Conservation (phyloP, 2,797 vertebrate genomes). For the Gobio occitaniae region DNA sequence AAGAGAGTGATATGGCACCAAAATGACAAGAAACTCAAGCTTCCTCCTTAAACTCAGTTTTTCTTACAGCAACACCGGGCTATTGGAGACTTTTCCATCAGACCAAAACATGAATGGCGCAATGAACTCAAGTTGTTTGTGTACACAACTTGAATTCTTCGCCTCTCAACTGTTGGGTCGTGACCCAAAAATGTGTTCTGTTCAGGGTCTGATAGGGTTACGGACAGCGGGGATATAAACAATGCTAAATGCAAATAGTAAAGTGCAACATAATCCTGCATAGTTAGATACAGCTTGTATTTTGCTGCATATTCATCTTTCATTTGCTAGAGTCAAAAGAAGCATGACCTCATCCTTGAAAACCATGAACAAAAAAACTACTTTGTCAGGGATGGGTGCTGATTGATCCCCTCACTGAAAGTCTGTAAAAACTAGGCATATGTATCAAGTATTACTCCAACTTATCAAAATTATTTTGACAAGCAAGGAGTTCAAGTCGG, state of each 20-base stretch:
- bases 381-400: neutral
- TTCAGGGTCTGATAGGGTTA: neutral
- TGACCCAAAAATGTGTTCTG: constrained; percentile 14
- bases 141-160: constrained; percentile 20
- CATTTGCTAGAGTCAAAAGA: neutral
- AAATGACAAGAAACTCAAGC: constrained; percentile 55
- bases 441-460: neutral
- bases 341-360: neutral
- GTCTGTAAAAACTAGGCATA: neutral
- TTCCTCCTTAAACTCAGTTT: constrained; percentile 51
- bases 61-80: constrained; percentile 32
- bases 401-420: neutral
- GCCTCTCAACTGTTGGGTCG: neutral
- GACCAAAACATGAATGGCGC: constrained; percentile 30
- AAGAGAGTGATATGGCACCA: constrained; percentile 41
- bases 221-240: neutral
- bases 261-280: neutral
- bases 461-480: constrained; percentile 17
- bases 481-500: neutral
- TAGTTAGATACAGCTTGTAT: neutral
- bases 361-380: neutral
- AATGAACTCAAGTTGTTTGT: constrained; percentile 27
- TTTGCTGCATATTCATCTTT: neutral
- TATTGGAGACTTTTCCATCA: constrained; percentile 40
- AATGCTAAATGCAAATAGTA: neutral